Base-by-base conservation (phyloP, 2,888 invertebrate genomes). In the Bruchidius siliquastri region DNA sequence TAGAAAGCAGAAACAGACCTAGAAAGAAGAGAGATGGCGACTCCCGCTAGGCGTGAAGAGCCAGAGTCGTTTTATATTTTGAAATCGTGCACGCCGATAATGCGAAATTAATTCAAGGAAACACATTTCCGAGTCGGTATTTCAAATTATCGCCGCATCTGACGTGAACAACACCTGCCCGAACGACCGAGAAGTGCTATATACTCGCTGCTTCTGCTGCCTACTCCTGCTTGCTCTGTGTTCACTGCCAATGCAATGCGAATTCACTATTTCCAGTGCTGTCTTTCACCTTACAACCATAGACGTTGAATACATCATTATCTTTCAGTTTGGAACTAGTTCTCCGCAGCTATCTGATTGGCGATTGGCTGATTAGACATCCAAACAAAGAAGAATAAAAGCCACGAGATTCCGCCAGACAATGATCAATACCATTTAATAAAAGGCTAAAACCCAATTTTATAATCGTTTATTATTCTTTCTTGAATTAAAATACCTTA, bases 31-130 rank as follows among this genome's bases (percentile, higher is more conserved):
- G 49, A 8, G 49, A 13, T 49, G n/a, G n/a, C 49, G 49, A 49
- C 49, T 49, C 49, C 49, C 49, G 49, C 49, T 49, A 49, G 49
- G 49, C 49, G 49, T 1, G 49, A 49, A 18, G 49, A 49, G 49
- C 18, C 81, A 80, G 79, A 78, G 79, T 79, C 81, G 81, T 82
- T 81, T 81, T 82, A 82, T 82, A 49, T 49, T 49, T 81, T 76
- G 77, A 75, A 82, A 80, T 82, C 83, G 82, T 82, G 83, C 82
- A 78, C 83, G 22, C 86, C 74, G 78, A 82, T 49, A 82, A 85
- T 85, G 84, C 82, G 83, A 83, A 85, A 85, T 85, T 85, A 85
- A 85, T 85, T 84, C 85, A 85, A 81, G 83, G 83, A 83, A 84
- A 82, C 82, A 80, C 82, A 82, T 85, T 85, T 85, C 85, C 85